Evolutionary conservation across 2,888 invertebrate genomes (phyloP), one percentile per base, ranked within the genome.

Genomic region (Bombyx huttoni): DNA sequence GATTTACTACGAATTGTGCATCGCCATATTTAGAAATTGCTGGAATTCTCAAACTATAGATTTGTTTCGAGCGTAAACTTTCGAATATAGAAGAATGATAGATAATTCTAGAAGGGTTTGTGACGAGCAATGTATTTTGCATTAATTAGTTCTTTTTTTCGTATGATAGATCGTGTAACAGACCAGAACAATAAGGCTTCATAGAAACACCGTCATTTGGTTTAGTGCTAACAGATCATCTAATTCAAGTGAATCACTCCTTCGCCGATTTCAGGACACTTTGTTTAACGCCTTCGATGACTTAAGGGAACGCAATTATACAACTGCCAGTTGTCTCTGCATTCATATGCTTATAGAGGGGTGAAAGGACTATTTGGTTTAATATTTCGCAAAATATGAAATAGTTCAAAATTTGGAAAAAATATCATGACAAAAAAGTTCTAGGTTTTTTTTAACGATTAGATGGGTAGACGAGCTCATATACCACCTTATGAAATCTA

Each of bases 191-290:
- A 68, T 64, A 64, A 57, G 61, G 75, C 78, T 80, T 82, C 54
- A 57, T 77, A 78, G 75, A 65, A 60, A 73, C 82, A 79, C 80
- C 68, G 69, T 73, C 78, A 81, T 78, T 61, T 73, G 64, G 64
- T 66, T 68, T 66, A 70, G 59, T 54, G 56, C 57, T 56, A 58
- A 63, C 9, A 49, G 24, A 40, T 35, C 46, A 48, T 34, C 24
- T 33, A 49, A 56, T 55, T 52, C 54, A 51, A 48, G 52, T 58
- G 51, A 10, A 51, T 45, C 52, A 57, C 56, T 24, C 24, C 24
- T 24, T 24, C 5, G 24, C 24, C 24, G 24, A 24, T 24, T 24
- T 24, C 50, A 47, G 47, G 51, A 63, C 66, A 65, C 67, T 71
- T 67, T 70, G 68, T 67, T 62, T 72, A 24, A 3, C n/a, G n/a